Percentiles rank a stretch among this genome's conserved stretches.
Conservation (phyloP, 2,888 invertebrate genomes). For the Ochropleura plecta region DNA sequence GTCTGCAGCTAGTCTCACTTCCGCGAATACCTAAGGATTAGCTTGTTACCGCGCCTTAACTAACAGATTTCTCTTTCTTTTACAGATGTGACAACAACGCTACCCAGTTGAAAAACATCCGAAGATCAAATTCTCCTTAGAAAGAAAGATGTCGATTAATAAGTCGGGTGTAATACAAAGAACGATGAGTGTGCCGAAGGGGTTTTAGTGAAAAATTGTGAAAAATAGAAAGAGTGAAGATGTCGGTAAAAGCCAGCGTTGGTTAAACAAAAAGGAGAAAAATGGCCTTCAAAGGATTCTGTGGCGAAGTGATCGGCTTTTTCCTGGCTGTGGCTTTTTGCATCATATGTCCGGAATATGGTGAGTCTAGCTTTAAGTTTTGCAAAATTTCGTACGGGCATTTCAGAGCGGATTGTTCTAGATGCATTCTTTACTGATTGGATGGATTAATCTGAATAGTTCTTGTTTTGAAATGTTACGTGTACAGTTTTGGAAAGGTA, state of each 20-base stretch:
- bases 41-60: no score
- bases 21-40: no score
- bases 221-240: conserved; percentile 81
- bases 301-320: conserved; percentile 86
- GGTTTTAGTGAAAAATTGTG: conserved; percentile 79
- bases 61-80: conserved; percentile 65
- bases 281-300: conserved; percentile 86
- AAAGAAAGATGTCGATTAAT: conserved; percentile 77
- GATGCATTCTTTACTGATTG: conserved; percentile 20
- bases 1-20: no score
- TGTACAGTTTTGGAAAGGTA: neutral
- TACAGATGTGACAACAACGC: conserved; percentile 79
- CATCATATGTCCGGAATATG: conserved; percentile 88
- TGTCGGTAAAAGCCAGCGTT: conserved; percentile 86
- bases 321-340: conserved; percentile 87
- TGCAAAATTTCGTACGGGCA: conserved; percentile 18
- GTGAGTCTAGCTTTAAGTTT: conserved; percentile 75
- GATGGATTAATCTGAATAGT: conserved; percentile 24
- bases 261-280: conserved; percentile 85
- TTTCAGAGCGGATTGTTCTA: conserved; percentile 12
- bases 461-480: conserved; percentile 16
- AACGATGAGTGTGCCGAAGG: conserved; percentile 76
- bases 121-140: conserved; percentile 62
- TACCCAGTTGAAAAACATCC: conserved; percentile 48
- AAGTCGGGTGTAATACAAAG: conserved; percentile 73